Evolutionary conservation across 1,140 invertebrate genomes (phyloP).

Genomic region (Copidosoma floridanum): DNA sequence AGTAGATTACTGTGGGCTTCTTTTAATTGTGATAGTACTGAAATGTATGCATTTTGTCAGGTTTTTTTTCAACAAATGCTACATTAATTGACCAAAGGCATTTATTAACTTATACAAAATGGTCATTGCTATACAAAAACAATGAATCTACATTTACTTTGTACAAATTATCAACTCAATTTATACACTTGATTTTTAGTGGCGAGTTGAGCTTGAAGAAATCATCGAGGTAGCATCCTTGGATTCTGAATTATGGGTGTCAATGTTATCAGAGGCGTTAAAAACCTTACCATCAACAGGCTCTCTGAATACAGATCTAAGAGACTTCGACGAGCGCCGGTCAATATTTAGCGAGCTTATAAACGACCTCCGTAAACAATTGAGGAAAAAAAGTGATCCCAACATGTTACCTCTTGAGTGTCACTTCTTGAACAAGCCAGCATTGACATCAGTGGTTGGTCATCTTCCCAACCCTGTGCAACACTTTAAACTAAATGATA

Average conservation of each 20-base stretch:
- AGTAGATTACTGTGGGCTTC: too few relatives aligned
- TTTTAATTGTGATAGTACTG: too few relatives aligned
- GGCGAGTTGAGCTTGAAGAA: slow-evolving; percentile 88
- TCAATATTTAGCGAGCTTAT: slow-evolving; percentile 89
- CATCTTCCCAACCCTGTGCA: slow-evolving; percentile 70
- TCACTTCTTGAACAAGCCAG: slow-evolving; percentile 93
- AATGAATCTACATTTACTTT: too few relatives aligned
- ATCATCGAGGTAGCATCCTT: slow-evolving; percentile 87
- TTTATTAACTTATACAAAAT: too few relatives aligned
- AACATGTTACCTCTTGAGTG: slow-evolving; percentile 92
- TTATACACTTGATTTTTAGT: slow-evolving; percentile 76
- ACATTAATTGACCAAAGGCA: too few relatives aligned
- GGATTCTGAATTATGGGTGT: slow-evolving; percentile 94
- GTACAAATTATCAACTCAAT: too few relatives aligned
- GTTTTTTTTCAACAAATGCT: too few relatives aligned
- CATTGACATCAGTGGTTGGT: slow-evolving; percentile 78
- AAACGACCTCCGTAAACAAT: slow-evolving; percentile 79
- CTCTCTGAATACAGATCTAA: slow-evolving; percentile 82
- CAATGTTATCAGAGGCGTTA: slow-evolving; percentile 93
- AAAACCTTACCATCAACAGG: slow-evolving; percentile 88
- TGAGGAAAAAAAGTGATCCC: slow-evolving; percentile 83
- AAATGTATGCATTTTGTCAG: too few relatives aligned
- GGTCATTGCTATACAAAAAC: too few relatives aligned
- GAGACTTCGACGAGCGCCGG: slow-evolving; percentile 81
- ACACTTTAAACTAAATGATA: slow-evolving; percentile 93